These are phyloP conservation scores for Xylocopa sonorina DNA, from an alignment of 1,140 invertebrate species.

Conservation along the genomic window DNA sequence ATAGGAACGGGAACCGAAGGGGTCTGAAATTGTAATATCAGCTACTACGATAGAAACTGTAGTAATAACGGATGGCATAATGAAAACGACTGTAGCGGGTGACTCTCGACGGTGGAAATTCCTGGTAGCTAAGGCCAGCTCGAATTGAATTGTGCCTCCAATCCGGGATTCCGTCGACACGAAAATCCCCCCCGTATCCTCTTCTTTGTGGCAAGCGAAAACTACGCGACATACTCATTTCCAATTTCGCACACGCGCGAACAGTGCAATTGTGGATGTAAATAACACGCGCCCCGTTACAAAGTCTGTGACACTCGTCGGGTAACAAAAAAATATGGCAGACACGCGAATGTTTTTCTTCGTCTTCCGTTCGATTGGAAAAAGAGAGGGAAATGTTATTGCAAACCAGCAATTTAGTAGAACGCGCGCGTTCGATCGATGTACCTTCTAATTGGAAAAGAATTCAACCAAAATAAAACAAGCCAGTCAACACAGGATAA, in stretches of 20 bases:
- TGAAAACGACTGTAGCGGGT: slow-evolving; percentile 14
- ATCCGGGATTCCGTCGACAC: background rate
- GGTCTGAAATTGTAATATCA: slow-evolving; percentile 15
- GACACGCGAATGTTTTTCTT: background rate
- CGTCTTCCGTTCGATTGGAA: background rate
- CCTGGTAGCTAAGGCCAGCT: background rate
- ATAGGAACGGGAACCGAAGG: slow-evolving; percentile 11
- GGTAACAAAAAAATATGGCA: too few species aligned
- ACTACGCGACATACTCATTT: slow-evolving; percentile 18
- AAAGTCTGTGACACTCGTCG: too few species aligned
- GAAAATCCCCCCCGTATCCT: background rate
- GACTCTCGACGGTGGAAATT: slow-evolving; percentile 17
- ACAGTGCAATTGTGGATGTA: background rate
- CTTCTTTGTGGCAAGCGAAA: slow-evolving; percentile 1
- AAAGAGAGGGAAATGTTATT: background rate
- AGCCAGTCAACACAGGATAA: background rate
- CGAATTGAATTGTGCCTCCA: background rate
- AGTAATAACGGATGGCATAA: slow-evolving; percentile 31
- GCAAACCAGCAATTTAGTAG: background rate
- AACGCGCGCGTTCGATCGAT: background rate
- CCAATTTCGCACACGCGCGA: slow-evolving; percentile 14
- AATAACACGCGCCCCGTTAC: background rate
- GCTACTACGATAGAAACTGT: slow-evolving; percentile 3
- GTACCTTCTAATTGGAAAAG: background rate
- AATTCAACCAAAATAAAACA: background rate